phyloP scores from a whole-genome alignment of 2,888 invertebrate species.

The Lissocephala sabroskyi region DNA sequence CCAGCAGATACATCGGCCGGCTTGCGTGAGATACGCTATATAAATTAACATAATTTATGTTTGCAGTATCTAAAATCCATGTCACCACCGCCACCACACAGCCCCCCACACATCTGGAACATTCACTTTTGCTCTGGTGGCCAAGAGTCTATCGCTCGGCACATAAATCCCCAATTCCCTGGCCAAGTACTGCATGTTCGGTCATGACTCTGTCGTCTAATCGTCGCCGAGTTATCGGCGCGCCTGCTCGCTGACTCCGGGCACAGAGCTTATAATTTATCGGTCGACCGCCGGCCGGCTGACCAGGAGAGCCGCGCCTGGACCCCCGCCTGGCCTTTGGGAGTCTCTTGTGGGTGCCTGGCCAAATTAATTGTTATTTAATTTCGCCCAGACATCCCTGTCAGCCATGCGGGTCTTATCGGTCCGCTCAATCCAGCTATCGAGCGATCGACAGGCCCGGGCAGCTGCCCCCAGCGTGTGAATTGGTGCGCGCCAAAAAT shows the following conservation, averaged over 20 bases:
- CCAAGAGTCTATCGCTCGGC: slow-evolving; percentile 36
- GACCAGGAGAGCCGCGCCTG: slow-evolving; percentile 24
- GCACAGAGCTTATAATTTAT: slow-evolving; percentile 42
- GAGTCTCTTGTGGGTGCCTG: slow-evolving; percentile 4
- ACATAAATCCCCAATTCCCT: slow-evolving; percentile 26
- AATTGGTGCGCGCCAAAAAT: neutral
- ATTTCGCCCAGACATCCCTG: slow-evolving; percentile 31
- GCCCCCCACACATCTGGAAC: slow-evolving; percentile 47
- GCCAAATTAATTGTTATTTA: slow-evolving; percentile 53
- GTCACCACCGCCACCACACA: slow-evolving; percentile 27
- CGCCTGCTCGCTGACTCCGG: slow-evolving; percentile 2
- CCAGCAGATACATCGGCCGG: slow-evolving; percentile 6
- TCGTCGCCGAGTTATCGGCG: slow-evolving; percentile 37
- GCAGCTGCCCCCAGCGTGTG: neutral
- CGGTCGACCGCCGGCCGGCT: slow-evolving; percentile 11
- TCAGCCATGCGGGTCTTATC: slow-evolving; percentile 29
- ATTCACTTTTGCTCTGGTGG: slow-evolving; percentile 45
- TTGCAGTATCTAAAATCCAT: slow-evolving; percentile 57
- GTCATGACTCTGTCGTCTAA: slow-evolving; percentile 29
- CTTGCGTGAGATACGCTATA: slow-evolving; percentile 30
- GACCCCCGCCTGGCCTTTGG: neutral
- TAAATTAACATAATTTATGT: slow-evolving; percentile 60
- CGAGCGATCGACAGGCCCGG: neutral
- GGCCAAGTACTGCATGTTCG: slow-evolving; percentile 24
- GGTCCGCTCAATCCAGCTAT: neutral